Base-by-base conservation (phyloP, 1,140 invertebrate genomes). In the Nymphalis io region DNA sequence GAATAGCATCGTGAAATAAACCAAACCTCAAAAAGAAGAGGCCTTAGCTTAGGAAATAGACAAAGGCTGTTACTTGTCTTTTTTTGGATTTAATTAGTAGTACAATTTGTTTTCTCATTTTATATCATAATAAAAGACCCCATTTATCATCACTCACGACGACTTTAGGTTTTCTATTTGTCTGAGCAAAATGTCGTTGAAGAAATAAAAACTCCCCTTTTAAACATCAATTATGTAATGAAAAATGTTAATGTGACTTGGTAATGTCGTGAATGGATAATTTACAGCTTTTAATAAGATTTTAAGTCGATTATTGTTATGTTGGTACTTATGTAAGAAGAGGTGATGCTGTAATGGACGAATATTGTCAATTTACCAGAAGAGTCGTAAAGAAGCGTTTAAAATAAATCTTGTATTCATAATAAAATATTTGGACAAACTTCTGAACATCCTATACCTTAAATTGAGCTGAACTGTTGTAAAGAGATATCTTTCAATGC, bases 201-300 rank as follows among this genome's bases (percentile, higher is more conserved):
- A 62, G n/a, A n/a, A n/a, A n/a, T n/a, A n/a, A 62, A 62, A 18
- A 15, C 60, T 42, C 18, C 44, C 46, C 46, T 51, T 38, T 62
- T 21, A 16, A 20, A 62, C 44, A 62, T 33, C 23, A 62, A 62
- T 62, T 53, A 62, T 18, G 13, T 48, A 4, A 38, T 13, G 46
- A 33, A 55, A 51, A 55, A 55, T 27, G 20, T 55, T 55, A 55
- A 33, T 55, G 51, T 55, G 51, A 33, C 51, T 55, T n/a, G 23
- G 20, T 51, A 23, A 55, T n/a, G 21, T 2, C 51, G 20, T 27
- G 27, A 55, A 27, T 23, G 51, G 51, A 55, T 55, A 33, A 55
- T 23, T 27, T 13, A 44, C 13, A 15, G n/a, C n/a, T 44, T 3
- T 55, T 55, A 27, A 23, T 20, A n/a, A 27, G 27, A 55, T 55